A percentile compares a stretch with the other conserved stretches of the same genome.
phyloP scores from a whole-genome alignment of 2,888 invertebrate genomes.

The Cistogaster globosa region DNA sequence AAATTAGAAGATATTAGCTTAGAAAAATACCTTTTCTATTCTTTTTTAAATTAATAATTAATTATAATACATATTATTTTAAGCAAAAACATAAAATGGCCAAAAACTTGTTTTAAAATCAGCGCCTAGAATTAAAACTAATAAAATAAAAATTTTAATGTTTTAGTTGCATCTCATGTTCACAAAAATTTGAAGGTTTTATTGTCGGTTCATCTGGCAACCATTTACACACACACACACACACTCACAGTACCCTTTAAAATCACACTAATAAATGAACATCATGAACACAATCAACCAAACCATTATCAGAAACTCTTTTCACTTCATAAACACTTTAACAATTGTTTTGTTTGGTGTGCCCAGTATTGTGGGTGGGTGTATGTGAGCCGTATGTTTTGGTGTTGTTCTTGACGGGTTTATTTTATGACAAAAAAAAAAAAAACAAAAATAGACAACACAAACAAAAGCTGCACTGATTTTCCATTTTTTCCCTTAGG shows the following conservation, averaged over 20 bases:
- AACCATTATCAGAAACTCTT: conserved; percentile 52
- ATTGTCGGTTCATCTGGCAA: not conserved
- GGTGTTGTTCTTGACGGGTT: conserved; percentile 70
- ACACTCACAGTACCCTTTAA: not conserved
- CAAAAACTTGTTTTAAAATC: too few species aligned
- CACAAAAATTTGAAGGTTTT: too few species aligned
- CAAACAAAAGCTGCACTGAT: conserved; percentile 70
- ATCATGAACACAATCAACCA: conserved; percentile 65
- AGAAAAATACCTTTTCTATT: too few species aligned
- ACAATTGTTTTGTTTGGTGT: conserved; percentile 53
- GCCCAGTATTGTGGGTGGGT: conserved; percentile 50
- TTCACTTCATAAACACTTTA: conserved; percentile 55
- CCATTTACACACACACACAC: not conserved
- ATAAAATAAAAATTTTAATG: too few species aligned
- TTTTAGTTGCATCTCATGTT: too few species aligned
- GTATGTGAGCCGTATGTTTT: conserved; percentile 52
- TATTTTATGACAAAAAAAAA: conserved; percentile 22
- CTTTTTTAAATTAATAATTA: too few species aligned
- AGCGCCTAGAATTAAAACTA: too few species aligned
- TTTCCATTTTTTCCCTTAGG: conserved; percentile 75
- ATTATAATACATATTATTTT: too few species aligned
- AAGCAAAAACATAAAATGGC: too few species aligned
- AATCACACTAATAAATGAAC: conserved; percentile 49
- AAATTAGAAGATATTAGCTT: too few species aligned
- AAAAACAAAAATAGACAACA: conserved; percentile 31